A percentile compares a stretch with the other conserved stretches of the same genome.
phyloP scores from a whole-genome alignment of 2,888 invertebrate genomes.

The Ephialtes manifestator region DNA sequence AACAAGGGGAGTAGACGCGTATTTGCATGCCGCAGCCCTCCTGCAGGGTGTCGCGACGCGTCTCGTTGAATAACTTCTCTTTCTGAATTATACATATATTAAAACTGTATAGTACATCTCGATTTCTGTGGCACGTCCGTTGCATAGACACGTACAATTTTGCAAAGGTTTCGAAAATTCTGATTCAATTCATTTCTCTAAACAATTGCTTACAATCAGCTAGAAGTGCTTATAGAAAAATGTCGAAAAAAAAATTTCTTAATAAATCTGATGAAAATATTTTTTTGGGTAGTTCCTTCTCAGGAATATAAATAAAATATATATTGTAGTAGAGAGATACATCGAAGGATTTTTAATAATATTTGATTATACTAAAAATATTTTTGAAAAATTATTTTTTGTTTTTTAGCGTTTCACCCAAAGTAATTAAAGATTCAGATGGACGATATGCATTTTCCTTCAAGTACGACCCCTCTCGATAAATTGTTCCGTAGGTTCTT shows the following conservation, averaged over 20 bases:
- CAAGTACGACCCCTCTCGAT: too few relatives aligned
- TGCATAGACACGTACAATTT: background rate
- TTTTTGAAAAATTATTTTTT: too few relatives aligned
- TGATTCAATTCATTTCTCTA: background rate
- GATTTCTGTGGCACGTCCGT: background rate
- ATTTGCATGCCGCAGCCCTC: conserved; percentile 53
- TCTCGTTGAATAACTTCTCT: conserved; percentile 50
- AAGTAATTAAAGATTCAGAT: too few relatives aligned
- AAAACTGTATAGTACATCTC: conserved; percentile 7
- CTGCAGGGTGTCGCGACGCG: conserved; percentile 36
- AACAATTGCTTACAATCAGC: background rate
- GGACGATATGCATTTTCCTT: too few relatives aligned
- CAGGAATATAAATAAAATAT: too few relatives aligned
- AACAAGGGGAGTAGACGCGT: conserved; percentile 67
- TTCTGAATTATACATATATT: conserved; percentile 38
- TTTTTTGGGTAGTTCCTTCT: too few relatives aligned
- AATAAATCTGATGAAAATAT: too few relatives aligned
- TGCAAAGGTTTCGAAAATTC: background rate
- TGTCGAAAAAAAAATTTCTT: background rate
- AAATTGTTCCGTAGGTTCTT: too few relatives aligned
- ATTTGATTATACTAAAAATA: too few relatives aligned
- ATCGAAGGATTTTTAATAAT: too few relatives aligned
- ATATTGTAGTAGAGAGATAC: too few relatives aligned
- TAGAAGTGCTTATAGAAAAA: background rate
- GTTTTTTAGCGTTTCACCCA: too few relatives aligned